Base-by-base conservation (phyloP, 2,113 vertebrate genomes). In the Emberiza fucata region DNA sequence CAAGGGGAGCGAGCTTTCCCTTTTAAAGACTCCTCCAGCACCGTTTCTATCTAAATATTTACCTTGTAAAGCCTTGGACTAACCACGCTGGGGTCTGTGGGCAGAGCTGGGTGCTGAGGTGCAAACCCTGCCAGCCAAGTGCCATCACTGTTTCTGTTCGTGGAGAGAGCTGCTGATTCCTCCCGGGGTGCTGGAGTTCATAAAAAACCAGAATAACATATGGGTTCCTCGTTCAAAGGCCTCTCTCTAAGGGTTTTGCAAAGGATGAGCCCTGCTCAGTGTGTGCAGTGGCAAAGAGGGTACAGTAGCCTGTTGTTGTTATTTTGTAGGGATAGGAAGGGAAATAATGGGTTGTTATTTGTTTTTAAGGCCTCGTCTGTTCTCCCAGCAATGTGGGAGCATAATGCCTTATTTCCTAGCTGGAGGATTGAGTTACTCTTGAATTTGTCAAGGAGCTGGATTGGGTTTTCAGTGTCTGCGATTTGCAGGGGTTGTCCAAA, bases 331-430 rank as follows among this genome's bases (percentile, higher is more conserved):
- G 27, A 77, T 88, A 47, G 59, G 75, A 86, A 73, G 33, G 90
- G 64, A 48, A 40, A 81, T 71, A 92, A 95, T 75, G 71, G 31
- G 18, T 83, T 47, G 29, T 73, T 90, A 23, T 33, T 86, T 85
- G 44, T 40, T 85, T 83, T 91, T 92, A 56, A 92, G 92, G 90
- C 71, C 28, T 92, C 19, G 4, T 92, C 72, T 94, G 71, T 78
- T 71, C 72, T 75, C 27, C 23, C 1, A 81, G 8, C 20, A n/a
- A 8, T 22, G 11, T 20, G 47, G 39, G 45, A 66, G 48, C 11
- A 1, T 60, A 29, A 3, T 73, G 51, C 23, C 19, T 65, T 33
- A 12, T 83, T 81, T 88, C 65, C 60, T 16, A 21, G 79, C 56
- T 48, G 72, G 44, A 63, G 53, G 82, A 33, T 6, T 15, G 37